A percentile compares a stretch with the other conserved stretches of the same genome.
Conservation (phyloP, 2,797 vertebrate species). For the Mormyrops boulengeri region DNA sequence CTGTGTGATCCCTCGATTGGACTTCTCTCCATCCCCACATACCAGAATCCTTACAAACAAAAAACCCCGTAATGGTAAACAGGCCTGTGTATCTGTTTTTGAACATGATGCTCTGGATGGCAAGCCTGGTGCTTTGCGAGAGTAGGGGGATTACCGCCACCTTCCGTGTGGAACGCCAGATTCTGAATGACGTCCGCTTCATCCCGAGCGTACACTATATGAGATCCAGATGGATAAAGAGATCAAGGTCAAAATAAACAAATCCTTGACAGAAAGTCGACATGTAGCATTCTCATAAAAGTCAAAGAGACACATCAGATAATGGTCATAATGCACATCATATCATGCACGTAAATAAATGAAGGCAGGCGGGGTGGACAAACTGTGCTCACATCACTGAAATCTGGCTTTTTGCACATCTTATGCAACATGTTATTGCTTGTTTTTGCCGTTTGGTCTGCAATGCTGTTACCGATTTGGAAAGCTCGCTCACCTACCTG, state of each 20-base stretch:
- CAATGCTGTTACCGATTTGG: not conserved
- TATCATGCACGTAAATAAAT: not conserved
- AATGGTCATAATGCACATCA: not conserved
- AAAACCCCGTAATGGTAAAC: not conserved
- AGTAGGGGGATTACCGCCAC: slow-evolving; percentile 86
- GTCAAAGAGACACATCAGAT: not conserved
- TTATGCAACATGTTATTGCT: not conserved
- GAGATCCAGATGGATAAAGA: slow-evolving; percentile 65
- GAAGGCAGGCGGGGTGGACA: not conserved
- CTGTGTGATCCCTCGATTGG: slow-evolving; percentile 94
- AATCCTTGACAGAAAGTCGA: not conserved
- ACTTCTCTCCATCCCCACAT: slow-evolving; percentile 99
- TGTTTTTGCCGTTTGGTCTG: not conserved
- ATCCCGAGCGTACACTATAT: slow-evolving; percentile 86
- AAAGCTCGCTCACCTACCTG: not conserved
- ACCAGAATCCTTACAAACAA: slow-evolving; percentile 78
- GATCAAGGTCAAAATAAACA: not conserved
- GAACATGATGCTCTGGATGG: not conserved
- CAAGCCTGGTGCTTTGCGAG: not conserved
- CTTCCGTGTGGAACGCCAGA: slow-evolving; percentile 93
- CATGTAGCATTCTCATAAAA: not conserved
- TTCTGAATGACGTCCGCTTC: slow-evolving; percentile 93
- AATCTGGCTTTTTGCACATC: not conserved
- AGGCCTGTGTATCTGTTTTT: not conserved
- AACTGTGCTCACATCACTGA: not conserved